phyloP scores from a whole-genome alignment of 2,113 vertebrate genomes.

The Phrynosoma platyrhinos region DNA sequence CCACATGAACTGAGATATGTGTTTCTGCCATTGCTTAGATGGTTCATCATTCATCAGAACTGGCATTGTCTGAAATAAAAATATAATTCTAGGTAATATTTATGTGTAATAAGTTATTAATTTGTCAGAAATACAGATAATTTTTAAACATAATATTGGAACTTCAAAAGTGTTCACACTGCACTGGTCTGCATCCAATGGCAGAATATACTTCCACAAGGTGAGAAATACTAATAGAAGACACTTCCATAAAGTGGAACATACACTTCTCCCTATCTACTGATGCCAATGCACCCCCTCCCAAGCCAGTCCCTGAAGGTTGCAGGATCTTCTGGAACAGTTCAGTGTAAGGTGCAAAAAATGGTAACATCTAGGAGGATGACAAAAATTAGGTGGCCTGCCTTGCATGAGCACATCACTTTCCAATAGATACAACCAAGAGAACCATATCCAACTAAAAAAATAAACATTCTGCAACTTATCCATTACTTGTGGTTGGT shows the following conservation, averaged over 20 bases:
- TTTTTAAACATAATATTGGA: background rate
- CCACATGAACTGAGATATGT: too few relatives aligned
- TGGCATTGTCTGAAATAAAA: too few relatives aligned
- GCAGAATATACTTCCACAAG: background rate
- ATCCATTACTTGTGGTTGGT: background rate
- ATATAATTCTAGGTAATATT: too few relatives aligned
- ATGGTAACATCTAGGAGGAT: background rate
- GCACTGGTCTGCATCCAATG: background rate
- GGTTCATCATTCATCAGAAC: too few relatives aligned
- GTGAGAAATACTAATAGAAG: too few relatives aligned
- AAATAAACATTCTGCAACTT: fast-evolving
- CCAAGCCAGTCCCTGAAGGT: background rate
- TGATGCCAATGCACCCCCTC: background rate
- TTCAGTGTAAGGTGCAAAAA: background rate
- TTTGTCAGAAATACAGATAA: background rate
- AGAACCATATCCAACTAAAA: background rate
- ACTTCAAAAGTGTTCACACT: background rate
- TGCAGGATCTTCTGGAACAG: background rate
- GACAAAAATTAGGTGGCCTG: background rate
- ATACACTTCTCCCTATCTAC: background rate
- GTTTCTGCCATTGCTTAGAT: too few relatives aligned
- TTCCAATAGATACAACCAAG: background rate
- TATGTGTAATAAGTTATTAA: too few relatives aligned
- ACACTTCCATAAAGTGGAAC: background rate
- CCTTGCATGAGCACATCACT: background rate